phyloP scores from a whole-genome alignment of 2,113 vertebrate species.

The Ageneiosus marmoratus region DNA sequence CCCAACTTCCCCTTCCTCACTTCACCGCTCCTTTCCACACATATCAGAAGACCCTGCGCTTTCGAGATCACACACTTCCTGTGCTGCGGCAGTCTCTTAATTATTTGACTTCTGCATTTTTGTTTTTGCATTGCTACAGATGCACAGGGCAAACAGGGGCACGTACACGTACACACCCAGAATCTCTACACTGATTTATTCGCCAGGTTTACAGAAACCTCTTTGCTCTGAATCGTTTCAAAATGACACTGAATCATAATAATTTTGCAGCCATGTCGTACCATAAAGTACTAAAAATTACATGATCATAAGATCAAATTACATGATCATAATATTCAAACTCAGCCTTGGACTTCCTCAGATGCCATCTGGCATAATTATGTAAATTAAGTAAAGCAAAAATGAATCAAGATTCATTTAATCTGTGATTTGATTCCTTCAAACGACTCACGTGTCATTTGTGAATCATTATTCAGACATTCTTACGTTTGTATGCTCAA shows the following conservation, averaged over 20 bases:
- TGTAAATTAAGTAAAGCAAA: not conserved
- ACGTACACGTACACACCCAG: not conserved
- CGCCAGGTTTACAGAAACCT: too few species aligned
- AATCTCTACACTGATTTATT: not conserved
- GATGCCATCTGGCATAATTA: not conserved
- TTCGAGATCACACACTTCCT: conserved; percentile 73
- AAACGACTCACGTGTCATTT: not conserved
- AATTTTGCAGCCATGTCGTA: too few species aligned
- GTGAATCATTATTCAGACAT: not conserved
- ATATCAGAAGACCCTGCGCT: conserved; percentile 66
- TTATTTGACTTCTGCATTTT: conserved; percentile 56
- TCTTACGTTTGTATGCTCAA: not conserved
- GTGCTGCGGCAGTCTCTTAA: conserved; percentile 71
- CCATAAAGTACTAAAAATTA: too few species aligned
- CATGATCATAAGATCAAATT: too few species aligned
- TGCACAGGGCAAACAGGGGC: not conserved
- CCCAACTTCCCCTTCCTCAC: conserved; percentile 48
- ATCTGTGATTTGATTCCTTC: not conserved
- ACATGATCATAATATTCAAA: not conserved
- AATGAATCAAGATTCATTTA: not conserved
- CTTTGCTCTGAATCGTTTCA: not conserved
- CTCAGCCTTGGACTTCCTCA: not conserved
- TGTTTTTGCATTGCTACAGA: not conserved
- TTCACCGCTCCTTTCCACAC: conserved; percentile 50
- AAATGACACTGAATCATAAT: not conserved